Evolutionary conservation across 2,888 invertebrate species (phyloP).

Genomic region (Acholoe squamosa): DNA sequence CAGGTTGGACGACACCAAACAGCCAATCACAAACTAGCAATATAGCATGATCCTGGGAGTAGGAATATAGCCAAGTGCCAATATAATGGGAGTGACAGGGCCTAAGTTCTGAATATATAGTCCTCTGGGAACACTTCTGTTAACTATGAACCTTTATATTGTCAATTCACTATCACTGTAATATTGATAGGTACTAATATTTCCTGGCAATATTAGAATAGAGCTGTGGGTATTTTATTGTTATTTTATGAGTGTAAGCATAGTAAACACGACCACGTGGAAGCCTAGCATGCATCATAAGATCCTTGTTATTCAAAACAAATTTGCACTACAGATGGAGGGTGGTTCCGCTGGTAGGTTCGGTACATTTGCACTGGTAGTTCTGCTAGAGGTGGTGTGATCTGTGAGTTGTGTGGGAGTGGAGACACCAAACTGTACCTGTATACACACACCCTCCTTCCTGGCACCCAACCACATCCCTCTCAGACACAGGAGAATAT

Average conservation of each 20-base stretch:
- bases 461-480: not conserved
- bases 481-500: not conserved
- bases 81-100: not conserved
- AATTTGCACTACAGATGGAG: not conserved
- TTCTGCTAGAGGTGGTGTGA: not conserved
- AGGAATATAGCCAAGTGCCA: not conserved
- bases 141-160: not conserved
- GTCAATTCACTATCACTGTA: not conserved
- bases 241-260: not conserved
- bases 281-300: not conserved
- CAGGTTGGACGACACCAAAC: not conserved
- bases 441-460: not conserved
- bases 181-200: not conserved
- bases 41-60: constrained; percentile 56
- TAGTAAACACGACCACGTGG: not conserved
- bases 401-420: not conserved
- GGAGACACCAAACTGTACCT: too few species aligned
- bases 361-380: not conserved
- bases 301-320: not conserved
- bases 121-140: not conserved
- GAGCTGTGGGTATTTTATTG: not conserved
- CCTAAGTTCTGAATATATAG: not conserved
- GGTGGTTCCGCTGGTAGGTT: not conserved
- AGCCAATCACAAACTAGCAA: constrained; percentile 47
- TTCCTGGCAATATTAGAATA: not conserved